These are phyloP conservation scores for Scomber colias DNA, from an alignment of 2,113 vertebrate genomes.

Conservation along the genomic window DNA sequence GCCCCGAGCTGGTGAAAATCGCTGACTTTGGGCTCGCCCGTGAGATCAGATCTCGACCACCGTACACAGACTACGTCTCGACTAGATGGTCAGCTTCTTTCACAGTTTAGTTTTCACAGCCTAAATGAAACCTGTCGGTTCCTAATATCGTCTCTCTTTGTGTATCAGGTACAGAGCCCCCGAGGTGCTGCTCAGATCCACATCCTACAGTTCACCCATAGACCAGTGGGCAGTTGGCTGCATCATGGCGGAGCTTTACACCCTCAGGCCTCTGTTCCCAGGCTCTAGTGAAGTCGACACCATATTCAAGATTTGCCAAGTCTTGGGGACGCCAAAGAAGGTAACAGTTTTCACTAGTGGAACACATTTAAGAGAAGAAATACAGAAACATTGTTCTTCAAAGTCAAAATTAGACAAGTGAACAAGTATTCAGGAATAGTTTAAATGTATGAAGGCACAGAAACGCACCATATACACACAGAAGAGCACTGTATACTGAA, in stretches of 20 bases:
- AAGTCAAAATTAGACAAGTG: background rate
- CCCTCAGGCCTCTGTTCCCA: constrained; percentile 95
- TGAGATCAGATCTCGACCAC: constrained; percentile 95
- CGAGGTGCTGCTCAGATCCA: constrained; percentile 94
- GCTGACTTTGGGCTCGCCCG: constrained; percentile 97
- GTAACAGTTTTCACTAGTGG: constrained; percentile 72
- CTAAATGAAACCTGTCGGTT: constrained; percentile 32
- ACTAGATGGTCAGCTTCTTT: constrained; percentile 89
- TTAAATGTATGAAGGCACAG: no score
- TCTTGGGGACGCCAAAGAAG: constrained; percentile 96
- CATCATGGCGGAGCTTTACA: constrained; percentile 98
- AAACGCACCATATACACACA: no score
- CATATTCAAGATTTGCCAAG: constrained; percentile 99
- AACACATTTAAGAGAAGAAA: background rate
- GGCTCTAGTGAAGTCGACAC: constrained; percentile 98
- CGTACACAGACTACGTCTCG: constrained; percentile 98
- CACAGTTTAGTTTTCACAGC: background rate
- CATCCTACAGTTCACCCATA: constrained; percentile 95
- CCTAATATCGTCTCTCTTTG: background rate
- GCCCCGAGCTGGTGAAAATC: constrained; percentile 98
- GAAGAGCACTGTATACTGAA: no score
- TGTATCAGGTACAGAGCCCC: constrained; percentile 94
- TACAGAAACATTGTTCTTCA: no score
- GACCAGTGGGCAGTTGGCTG: constrained; percentile 98
- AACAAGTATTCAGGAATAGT: no score